Evolutionary conservation across 37 sponge, comb jelly and placozoan genomes (phyloP), one percentile per base, ranked within the genome.

Genomic region (Beroe ovata): DNA sequence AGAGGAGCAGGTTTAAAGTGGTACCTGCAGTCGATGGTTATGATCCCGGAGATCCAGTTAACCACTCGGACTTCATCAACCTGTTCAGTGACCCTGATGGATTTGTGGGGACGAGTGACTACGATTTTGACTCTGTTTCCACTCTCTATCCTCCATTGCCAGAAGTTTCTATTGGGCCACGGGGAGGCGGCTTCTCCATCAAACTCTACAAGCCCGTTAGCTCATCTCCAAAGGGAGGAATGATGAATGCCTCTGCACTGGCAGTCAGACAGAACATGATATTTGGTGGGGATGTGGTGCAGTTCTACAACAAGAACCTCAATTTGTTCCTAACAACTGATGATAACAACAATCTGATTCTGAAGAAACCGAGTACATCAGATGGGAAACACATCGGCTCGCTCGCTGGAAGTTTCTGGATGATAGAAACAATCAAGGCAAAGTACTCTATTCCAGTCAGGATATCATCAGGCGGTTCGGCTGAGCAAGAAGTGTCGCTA

Each of bases 11-110:
- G 26, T 77, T 77, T 23, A 77, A 77, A 19, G 54, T 77, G 4
- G 21, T 77, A 4, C 84, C 84, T 18, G 84, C 84, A 22, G 84
- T 77, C 22, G 84, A 77, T 20, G 84, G 84, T 0, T 77, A 77
- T 23, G 84, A 77, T 25, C 84, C 84, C 4, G 84, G 84, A n/a
- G 84, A 77, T 54, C 84, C 84, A 8, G 84, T 77, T 1, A 77
- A 77, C 22, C 84, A 77, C 54, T 77, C 84, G 18, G 84, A 77
- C 54, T 77, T 77, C 54, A 42, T 77, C 25, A 77, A 77, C 47
- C 38, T 77, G 25, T 77, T 32, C 84, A 77, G 84, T 23, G 84
- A 77, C 21, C 84, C 84, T 40, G 84, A 77, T 40, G 84, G 84
- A 18, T 77, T 77, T 40, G 54, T 77, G 22, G 84, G 54, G 1